Percentiles rank a stretch among this genome's conserved stretches.
Conservation (phyloP, 1,140 invertebrate species). For the Microplitis mediator region DNA sequence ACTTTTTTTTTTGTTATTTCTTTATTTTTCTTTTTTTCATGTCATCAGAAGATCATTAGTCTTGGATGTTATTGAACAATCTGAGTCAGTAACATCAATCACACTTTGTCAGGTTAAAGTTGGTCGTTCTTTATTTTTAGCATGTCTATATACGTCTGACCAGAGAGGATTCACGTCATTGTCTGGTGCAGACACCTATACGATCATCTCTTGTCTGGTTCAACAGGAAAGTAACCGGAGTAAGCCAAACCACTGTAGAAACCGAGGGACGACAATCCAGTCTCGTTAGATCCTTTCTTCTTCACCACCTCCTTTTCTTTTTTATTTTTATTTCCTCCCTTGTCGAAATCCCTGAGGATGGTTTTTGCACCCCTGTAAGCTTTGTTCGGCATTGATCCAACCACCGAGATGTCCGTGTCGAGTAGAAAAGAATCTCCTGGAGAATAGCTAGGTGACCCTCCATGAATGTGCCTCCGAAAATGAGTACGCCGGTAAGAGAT, state of each 20-base stretch:
- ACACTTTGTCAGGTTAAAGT: background rate
- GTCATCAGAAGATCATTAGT: constrained; percentile 1
- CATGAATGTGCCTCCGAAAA: background rate
- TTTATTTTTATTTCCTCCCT: background rate
- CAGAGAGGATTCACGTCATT: background rate
- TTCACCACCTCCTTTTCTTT: too few species aligned
- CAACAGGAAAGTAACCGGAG: background rate
- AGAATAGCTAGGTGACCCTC: background rate
- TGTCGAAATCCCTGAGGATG: background rate
- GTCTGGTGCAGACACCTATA: background rate
- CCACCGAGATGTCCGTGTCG: background rate
- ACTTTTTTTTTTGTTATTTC: background rate
- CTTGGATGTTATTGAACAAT: background rate
- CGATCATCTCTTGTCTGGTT: background rate
- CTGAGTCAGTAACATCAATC: background rate
- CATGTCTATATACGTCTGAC: background rate
- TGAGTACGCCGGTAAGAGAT: background rate
- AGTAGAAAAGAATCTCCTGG: background rate
- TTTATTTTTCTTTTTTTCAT: background rate
- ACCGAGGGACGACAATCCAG: background rate
- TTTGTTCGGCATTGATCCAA: constrained; percentile 5
- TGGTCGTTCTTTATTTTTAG: background rate
- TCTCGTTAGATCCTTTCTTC: background rate
- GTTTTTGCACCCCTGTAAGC: constrained; percentile 7
- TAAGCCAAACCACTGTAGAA: background rate